Conservation (phyloP, 2,113 vertebrate genomes). For the Percopsis transmontana region DNA sequence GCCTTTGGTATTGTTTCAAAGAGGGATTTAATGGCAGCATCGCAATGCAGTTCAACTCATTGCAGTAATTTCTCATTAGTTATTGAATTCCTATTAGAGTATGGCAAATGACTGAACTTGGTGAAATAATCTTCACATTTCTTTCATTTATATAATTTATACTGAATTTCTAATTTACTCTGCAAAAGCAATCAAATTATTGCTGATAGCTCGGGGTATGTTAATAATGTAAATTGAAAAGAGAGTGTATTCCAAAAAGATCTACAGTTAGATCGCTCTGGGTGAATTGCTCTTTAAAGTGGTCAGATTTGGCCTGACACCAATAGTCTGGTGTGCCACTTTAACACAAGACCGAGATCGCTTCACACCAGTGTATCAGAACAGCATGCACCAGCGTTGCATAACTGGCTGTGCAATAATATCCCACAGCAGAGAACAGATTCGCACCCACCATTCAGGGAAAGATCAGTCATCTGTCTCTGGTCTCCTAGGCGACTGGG, state of each 20-base stretch:
- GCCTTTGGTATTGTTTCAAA: slow-evolving; percentile 4
- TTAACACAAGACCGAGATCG: slow-evolving; percentile 32
- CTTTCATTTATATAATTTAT: too few species aligned
- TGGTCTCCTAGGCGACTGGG: slow-evolving; percentile 43
- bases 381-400: slow-evolving; percentile 36
- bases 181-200: too few species aligned
- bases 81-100: not conserved
- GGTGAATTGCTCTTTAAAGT: not conserved
- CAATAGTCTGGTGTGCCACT: slow-evolving; percentile 4
- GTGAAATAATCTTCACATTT: too few species aligned
- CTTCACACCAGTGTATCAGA: slow-evolving; percentile 50
- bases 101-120: not conserved
- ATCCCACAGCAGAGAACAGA: slow-evolving; percentile 28
- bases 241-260: too few species aligned
- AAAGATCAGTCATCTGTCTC: slow-evolving; percentile 41
- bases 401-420: slow-evolving; percentile 49
- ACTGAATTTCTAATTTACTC: too few species aligned
- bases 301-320: slow-evolving; percentile 18
- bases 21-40: not conserved
- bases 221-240: too few species aligned
- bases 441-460: slow-evolving; percentile 31
- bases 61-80: not conserved
- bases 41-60: not conserved
- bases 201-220: too few species aligned
- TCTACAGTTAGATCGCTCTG: too few species aligned